These are phyloP conservation scores for Formica aserva DNA, from an alignment of 2,888 invertebrate species.

Conservation along the genomic window DNA sequence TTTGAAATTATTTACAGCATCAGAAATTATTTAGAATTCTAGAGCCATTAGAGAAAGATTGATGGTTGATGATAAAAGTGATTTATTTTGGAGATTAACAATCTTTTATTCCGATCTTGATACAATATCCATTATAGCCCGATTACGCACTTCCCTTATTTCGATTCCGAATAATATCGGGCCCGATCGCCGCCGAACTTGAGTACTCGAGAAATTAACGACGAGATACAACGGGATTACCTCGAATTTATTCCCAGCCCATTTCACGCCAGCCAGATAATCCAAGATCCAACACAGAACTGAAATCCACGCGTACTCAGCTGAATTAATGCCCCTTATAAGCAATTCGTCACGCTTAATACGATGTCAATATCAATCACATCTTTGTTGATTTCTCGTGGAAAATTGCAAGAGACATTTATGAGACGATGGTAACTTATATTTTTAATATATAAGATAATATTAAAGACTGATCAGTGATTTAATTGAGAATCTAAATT, in stretches of 20 bases:
- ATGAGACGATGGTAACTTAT: neutral
- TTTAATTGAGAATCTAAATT: neutral
- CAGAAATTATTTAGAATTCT: no score
- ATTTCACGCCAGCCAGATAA: constrained; percentile 49
- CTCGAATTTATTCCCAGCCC: constrained; percentile 53
- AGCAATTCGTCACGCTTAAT: constrained; percentile 47
- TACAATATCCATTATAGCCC: constrained; percentile 23
- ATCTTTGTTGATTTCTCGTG: neutral
- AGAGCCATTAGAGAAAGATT: neutral
- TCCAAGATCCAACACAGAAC: constrained; percentile 52
- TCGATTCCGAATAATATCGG: neutral
- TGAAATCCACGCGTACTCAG: constrained; percentile 50
- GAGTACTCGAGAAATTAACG: constrained; percentile 44
- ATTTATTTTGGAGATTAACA: neutral
- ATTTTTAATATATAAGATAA: neutral
- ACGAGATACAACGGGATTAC: constrained; percentile 50
- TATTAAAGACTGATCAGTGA: neutral
- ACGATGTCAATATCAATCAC: constrained; percentile 16
- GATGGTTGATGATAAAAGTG: neutral
- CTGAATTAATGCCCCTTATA: constrained; percentile 44
- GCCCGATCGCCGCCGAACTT: neutral
- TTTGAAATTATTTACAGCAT: neutral
- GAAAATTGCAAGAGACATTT: neutral
- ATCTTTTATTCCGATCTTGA: neutral
- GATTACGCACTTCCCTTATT: constrained; percentile 30